Evolutionary conservation across 2,888 invertebrate species (phyloP).

Genomic region (Julus scanicus): DNA sequence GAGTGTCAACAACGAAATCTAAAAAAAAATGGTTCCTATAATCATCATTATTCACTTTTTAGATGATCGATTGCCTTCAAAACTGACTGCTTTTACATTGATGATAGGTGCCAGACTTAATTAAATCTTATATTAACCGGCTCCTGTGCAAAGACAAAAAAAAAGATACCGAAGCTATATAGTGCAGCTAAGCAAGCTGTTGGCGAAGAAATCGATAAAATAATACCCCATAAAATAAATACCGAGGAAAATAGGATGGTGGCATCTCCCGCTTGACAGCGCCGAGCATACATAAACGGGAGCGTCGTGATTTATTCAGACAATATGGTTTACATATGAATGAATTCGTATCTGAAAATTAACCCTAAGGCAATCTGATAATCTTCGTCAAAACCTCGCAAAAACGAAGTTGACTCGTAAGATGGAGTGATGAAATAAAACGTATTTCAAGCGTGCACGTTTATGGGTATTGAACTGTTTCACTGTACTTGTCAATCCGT

Average conservation of each 20-base stretch:
- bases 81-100: slow-evolving; percentile 34
- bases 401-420: no score
- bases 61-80: slow-evolving; percentile 19
- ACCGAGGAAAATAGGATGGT: not conserved
- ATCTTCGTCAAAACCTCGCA: no score
- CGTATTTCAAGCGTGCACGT: no score
- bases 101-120: slow-evolving; percentile 43
- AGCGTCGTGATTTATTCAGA: slow-evolving; percentile 5
- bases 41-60: slow-evolving; percentile 42
- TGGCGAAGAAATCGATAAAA: slow-evolving; percentile 8
- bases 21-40: slow-evolving; percentile 5
- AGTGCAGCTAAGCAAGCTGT: not conserved
- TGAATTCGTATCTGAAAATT: not conserved
- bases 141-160: not conserved
- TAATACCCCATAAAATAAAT: slow-evolving; percentile 37
- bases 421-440: no score
- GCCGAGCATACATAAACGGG: not conserved
- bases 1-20: slow-evolving; percentile 11
- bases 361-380: not conserved
- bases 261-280: slow-evolving; percentile 14
- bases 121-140: slow-evolving; percentile 37
- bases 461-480: no score
- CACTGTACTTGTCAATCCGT: no score
- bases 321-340: slow-evolving; percentile 28
- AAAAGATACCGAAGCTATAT: not conserved